phyloP scores from a whole-genome alignment of 2,797 vertebrate species.

The Cetoscarus ocellatus region DNA sequence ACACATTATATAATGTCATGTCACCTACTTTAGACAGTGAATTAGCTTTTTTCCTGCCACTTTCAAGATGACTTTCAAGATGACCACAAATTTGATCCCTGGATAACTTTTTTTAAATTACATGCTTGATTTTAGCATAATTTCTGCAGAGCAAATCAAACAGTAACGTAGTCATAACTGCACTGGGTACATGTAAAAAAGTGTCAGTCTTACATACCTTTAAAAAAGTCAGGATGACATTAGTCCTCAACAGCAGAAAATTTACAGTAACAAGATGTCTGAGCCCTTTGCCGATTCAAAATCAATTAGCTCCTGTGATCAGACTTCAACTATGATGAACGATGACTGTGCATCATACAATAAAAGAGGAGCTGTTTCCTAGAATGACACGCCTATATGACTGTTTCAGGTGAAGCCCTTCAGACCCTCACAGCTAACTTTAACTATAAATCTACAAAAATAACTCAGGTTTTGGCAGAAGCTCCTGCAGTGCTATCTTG shows the following conservation, averaged over 20 bases:
- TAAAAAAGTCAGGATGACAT: not conserved
- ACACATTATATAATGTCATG: too few relatives aligned
- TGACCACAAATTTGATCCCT: too few relatives aligned
- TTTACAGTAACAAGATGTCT: conserved; percentile 8
- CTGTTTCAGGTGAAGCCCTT: conserved; percentile 8
- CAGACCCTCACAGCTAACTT: not conserved
- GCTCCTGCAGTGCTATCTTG: not conserved
- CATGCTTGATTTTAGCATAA: not conserved
- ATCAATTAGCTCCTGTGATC: conserved; percentile 12
- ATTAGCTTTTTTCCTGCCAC: too few relatives aligned
- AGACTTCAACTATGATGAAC: conserved; percentile 29
- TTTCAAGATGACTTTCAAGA: too few relatives aligned
- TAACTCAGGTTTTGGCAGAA: not conserved
- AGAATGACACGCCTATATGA: conserved; percentile 51
- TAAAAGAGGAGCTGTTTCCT: conserved; percentile 11
- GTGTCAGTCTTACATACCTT: conserved; percentile 32
- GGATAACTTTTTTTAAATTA: too few relatives aligned
- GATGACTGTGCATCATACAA: conserved; percentile 16
- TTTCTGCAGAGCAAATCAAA: conserved; percentile 1
- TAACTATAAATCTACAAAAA: not conserved
- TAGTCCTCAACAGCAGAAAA: conserved; percentile 1
- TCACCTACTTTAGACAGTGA: too few relatives aligned
- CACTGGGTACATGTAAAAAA: not conserved
- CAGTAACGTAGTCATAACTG: not conserved
- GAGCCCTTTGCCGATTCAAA: conserved; percentile 12